Conservation (phyloP, 2,888 invertebrate species). For the Itoplectis maculator region DNA sequence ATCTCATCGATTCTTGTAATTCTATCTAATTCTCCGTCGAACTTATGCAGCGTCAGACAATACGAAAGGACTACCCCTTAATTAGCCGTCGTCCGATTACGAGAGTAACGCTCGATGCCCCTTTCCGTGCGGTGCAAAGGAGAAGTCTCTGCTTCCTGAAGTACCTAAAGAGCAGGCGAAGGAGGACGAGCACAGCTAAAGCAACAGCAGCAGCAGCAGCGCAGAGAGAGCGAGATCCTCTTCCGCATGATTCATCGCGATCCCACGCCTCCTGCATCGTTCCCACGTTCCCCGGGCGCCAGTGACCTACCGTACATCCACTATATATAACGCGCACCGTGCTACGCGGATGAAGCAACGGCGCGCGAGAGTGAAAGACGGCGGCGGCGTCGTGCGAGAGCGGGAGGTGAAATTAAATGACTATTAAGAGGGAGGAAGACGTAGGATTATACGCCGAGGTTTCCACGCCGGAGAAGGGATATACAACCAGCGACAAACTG, state of each 20-base stretch:
- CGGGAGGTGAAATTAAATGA: constrained; percentile 46
- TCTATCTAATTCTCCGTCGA: too few relatives aligned
- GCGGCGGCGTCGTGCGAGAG: constrained; percentile 44
- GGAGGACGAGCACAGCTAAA: constrained; percentile 1
- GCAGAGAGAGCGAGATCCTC: constrained; percentile 54
- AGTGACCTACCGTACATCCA: constrained; percentile 74
- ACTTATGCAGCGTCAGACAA: too few relatives aligned
- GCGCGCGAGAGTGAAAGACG: constrained; percentile 54
- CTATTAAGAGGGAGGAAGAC: constrained; percentile 49
- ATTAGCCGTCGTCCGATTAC: constrained; percentile 42
- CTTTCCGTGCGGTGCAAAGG: constrained; percentile 6
- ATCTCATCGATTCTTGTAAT: too few relatives aligned
- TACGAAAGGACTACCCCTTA: too few relatives aligned
- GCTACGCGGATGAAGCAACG: constrained; percentile 48
- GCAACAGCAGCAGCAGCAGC: not conserved
- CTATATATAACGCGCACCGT: not conserved
- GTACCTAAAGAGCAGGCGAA: constrained; percentile 19
- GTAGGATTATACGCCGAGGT: constrained; percentile 23
- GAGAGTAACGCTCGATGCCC: constrained; percentile 15
- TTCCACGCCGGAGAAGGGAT: constrained; percentile 58
- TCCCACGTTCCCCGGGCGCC: constrained; percentile 70
- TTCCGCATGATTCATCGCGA: constrained; percentile 61
- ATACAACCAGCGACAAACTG: constrained; percentile 24
- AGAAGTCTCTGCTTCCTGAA: constrained; percentile 47
- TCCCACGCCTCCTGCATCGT: constrained; percentile 53